A percentile compares a stretch with the other conserved stretches of the same genome.
phyloP scores from a whole-genome alignment of 1,140 invertebrate species.

The Apocrypta bakeri region DNA sequence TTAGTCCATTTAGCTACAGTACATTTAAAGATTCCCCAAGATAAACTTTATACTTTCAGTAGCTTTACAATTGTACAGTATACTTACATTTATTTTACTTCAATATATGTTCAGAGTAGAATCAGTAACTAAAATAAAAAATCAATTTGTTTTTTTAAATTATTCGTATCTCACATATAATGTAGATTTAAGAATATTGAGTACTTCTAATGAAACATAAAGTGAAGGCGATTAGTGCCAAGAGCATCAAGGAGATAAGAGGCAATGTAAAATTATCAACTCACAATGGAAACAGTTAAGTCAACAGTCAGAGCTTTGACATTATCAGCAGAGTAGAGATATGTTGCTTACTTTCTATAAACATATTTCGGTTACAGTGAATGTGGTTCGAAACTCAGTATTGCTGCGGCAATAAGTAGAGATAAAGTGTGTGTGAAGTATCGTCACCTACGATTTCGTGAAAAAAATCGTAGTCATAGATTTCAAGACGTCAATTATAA shows the following conservation, averaged over 20 bases:
- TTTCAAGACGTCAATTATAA: no score
- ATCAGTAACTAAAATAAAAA: not conserved
- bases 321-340: not conserved
- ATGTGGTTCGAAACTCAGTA: not conserved
- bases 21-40: slow-evolving; percentile 80
- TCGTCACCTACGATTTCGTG: not conserved
- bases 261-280: not conserved
- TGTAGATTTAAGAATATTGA: not conserved
- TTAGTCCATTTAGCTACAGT: slow-evolving; percentile 88
- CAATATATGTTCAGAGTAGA: not conserved
- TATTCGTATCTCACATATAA: not conserved
- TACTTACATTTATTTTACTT: not conserved
- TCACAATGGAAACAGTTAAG: not conserved
- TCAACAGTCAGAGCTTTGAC: not conserved
- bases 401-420: not conserved
- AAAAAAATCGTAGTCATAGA: not conserved
- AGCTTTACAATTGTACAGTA: not conserved
- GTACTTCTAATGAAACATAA: not conserved
- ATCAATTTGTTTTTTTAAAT: not conserved
- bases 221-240: not conserved
- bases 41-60: slow-evolving; percentile 8
- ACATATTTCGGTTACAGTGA: not conserved
- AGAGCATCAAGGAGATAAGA: not conserved
- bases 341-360: not conserved
- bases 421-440: not conserved